Base-by-base conservation (phyloP, 2,888 invertebrate genomes). In the Criorhina ranunculi region DNA sequence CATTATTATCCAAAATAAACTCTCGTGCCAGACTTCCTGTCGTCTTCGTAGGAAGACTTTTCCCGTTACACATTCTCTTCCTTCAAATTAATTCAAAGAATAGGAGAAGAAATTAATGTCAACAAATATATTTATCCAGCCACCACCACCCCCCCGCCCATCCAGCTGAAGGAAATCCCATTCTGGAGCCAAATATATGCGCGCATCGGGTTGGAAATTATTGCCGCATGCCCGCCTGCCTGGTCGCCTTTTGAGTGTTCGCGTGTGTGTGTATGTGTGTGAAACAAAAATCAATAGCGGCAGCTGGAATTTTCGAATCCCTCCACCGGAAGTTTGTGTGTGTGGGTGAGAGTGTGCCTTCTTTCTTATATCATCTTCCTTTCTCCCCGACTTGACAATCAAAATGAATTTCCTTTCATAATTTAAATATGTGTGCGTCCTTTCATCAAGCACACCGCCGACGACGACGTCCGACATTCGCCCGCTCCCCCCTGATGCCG, bases 1-100 rank as follows among this genome's bases (percentile, higher is more conserved):
- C 75, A 80, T 67, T 67, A 75, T 62, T 75, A 60, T 70, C 59
- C 59, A 72, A 72, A 64, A 70, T 59, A 82, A 82, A 82, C 51
- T 62, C 64, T 44, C 64, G 66, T 37, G 70, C 82, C 66, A 82
- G 82, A 82, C 82, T 72, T 77, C 60, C 72, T 82, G 82, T 60
- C 82, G 82, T 77, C 81, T 19, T 62, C 42, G 42, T 44, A 42
- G 51, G 35, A 46, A 60, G 64, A 60, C 11, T 12, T 24, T 37
- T n/a, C n/a, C 37, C 19, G 17, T 33, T 19, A 31, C 5, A 8
- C 40, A 37, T 51, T 35, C 46, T 35, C 11, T 6, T 40, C 33
- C 2, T 35, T 64, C 1, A 19, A 80, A 80, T 69, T 60, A 75
- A 80, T 75, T 66, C 49, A 9, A 9, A 59, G 33, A 59, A 66